Base-by-base conservation (phyloP, 2,888 invertebrate genomes). In the Caenorhabditis sinica region DNA sequence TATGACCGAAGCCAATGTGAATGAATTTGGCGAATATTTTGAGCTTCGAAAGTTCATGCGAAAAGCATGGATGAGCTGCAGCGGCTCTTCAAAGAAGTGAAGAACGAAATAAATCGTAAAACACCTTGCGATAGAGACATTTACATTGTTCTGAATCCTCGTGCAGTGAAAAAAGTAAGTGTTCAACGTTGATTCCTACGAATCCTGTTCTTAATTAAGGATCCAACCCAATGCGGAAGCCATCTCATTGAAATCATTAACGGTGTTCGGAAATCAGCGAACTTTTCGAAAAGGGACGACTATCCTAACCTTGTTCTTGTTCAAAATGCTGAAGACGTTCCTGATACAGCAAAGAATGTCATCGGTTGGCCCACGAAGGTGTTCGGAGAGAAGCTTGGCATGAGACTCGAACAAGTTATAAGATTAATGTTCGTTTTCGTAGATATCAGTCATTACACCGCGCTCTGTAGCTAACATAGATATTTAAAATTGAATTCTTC, bases 291-390 rank as follows among this genome's bases (percentile, higher is more conserved):
- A 13, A 56, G 28, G 3, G 28, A 15, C 1, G 28, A 28, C 15
- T 28, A 56, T 49, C 66, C 66, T 15, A 66, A 66, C 30, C 4
- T 49, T 13, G n/a, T 49, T 28, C 49, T 66, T n/a, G 66, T 66
- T 6, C 66, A 66, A 20, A 17, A 43, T 30, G 1, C 9, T n/a
- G 9, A 66, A 23, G 25, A 28, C 17, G 28, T 66, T 45, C 45
- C 45, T 15, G 25, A 28, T 13, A 17, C 45, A 28, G 11, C 28
- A 9, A 17, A 28, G 9, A 25, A 28, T 11, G 15, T 56, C 15
- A 28, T 56, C 1, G 11, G 6, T 15, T 56, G 56, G 56, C 11
- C 11, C 3, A 13, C 15, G 11, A 13, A 15, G 1, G 56, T 28
- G 8, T 56, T 28, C 5, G 28, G 56, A 28, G 56, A 56, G 15